A percentile compares a stretch with the other conserved stretches of the same genome.
Evolutionary conservation across 2,797 vertebrate species (phyloP).

Genomic region (Moxostoma hubbsi): DNA sequence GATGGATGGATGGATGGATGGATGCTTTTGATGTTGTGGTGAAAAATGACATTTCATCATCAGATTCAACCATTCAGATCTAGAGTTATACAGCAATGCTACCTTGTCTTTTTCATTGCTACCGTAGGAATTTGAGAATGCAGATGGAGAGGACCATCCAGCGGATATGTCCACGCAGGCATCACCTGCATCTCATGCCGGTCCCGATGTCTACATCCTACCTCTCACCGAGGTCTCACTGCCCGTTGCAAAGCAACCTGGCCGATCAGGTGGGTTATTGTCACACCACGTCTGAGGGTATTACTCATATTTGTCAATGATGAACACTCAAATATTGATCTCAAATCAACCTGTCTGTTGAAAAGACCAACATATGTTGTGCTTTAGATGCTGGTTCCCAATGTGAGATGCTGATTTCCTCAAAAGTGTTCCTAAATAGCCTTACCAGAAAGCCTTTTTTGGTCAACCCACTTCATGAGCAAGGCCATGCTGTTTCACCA

Average conservation of each 20-base stretch:
- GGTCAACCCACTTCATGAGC: no score
- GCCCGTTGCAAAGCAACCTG: constrained; percentile 88
- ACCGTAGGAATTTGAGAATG: constrained; percentile 91
- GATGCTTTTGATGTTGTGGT: no score
- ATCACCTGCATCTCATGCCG: constrained; percentile 83
- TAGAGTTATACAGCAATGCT: not conserved
- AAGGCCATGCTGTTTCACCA: no score
- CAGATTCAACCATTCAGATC: no score
- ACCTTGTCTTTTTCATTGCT: not conserved
- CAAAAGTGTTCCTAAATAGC: no score
- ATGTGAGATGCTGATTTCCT: no score
- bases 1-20: no score
- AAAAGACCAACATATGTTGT: no score
- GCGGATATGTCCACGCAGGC: constrained; percentile 84
- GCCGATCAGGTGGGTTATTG: constrained; percentile 83
- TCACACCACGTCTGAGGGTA: not conserved
- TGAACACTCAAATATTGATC: not conserved
- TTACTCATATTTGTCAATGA: not conserved
- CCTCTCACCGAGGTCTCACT: constrained; percentile 91
- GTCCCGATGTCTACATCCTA: constrained; percentile 93
- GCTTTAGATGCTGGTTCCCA: no score
- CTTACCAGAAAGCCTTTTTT: no score
- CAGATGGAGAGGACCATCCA: constrained; percentile 86
- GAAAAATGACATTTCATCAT: no score
- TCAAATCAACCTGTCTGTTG: no score